Evolutionary conservation across 1,140 invertebrate genomes (phyloP).

Genomic region (Drosophila arawakana): DNA sequence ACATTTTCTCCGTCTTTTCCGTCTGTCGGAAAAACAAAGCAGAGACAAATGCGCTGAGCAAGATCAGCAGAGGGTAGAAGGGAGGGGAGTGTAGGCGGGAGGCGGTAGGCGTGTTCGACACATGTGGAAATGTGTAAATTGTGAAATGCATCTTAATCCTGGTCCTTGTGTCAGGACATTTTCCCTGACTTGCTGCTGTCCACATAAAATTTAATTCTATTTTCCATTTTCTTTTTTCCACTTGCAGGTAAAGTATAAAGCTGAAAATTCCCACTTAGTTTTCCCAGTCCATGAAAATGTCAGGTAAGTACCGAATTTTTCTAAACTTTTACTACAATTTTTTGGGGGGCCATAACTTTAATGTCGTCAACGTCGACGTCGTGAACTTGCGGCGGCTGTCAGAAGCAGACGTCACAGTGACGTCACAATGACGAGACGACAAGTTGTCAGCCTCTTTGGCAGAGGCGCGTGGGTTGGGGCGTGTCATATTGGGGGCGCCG

Average conservation of each 20-base stretch:
- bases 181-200: not conserved
- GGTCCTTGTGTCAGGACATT: constrained; percentile 20
- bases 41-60: constrained; percentile 67
- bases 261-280: constrained; percentile 16
- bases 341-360: constrained; percentile 22
- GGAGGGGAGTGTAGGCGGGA: not conserved
- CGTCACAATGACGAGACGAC: constrained; percentile 49
- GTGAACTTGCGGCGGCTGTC: constrained; percentile 48
- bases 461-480: not conserved
- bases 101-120: constrained; percentile 39
- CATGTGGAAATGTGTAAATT: constrained; percentile 54
- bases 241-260: constrained; percentile 73
- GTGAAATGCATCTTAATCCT: constrained; percentile 66
- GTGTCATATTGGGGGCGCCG: constrained; percentile 37
- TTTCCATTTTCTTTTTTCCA: constrained; percentile 8
- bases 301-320: constrained; percentile 58
- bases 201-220: not conserved
- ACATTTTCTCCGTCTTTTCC: constrained; percentile 53
- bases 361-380: constrained; percentile 12
- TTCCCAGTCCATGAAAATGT: not conserved
- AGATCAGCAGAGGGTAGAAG: constrained; percentile 44
- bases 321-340: constrained; percentile 9
- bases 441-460: constrained; percentile 26
- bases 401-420: constrained; percentile 55
- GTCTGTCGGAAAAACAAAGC: constrained; percentile 44